phyloP scores from a whole-genome alignment of 2,113 vertebrate genomes.

The Gymnobelideus leadbeateri region DNA sequence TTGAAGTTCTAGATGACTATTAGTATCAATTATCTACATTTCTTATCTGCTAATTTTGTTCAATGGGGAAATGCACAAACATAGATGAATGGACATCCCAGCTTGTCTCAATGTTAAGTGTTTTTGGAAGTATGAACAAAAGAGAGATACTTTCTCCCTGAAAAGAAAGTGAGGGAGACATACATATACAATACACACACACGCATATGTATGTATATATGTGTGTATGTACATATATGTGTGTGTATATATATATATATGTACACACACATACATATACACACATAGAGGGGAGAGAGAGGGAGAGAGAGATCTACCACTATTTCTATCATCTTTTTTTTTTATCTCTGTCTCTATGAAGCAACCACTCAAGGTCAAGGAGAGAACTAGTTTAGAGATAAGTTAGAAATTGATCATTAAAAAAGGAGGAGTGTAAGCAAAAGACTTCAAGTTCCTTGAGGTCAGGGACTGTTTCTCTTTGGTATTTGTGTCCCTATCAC shows the following conservation, averaged over 20 bases:
- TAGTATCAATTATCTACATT: background rate
- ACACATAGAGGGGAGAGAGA: no score
- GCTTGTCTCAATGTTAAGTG: background rate
- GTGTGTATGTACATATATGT: no score
- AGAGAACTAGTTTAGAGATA: background rate
- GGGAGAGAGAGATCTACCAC: no score
- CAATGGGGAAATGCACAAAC: background rate
- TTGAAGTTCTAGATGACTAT: background rate
- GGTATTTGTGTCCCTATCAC: background rate
- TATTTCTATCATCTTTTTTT: background rate
- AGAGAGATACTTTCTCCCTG: background rate
- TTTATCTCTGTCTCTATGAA: background rate
- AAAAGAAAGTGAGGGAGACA: background rate
- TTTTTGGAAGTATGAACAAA: background rate
- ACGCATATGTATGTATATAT: no score
- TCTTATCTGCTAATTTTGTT: background rate
- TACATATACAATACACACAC: background rate
- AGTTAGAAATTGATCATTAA: background rate
- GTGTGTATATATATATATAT: no score
- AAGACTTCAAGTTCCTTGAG: background rate
- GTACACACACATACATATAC: no score
- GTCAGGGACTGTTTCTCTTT: background rate
- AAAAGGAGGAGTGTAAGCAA: background rate
- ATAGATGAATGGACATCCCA: background rate
- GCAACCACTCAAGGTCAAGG: background rate